phyloP scores from a whole-genome alignment of 2,113 vertebrate species.

The Tyto alba region DNA sequence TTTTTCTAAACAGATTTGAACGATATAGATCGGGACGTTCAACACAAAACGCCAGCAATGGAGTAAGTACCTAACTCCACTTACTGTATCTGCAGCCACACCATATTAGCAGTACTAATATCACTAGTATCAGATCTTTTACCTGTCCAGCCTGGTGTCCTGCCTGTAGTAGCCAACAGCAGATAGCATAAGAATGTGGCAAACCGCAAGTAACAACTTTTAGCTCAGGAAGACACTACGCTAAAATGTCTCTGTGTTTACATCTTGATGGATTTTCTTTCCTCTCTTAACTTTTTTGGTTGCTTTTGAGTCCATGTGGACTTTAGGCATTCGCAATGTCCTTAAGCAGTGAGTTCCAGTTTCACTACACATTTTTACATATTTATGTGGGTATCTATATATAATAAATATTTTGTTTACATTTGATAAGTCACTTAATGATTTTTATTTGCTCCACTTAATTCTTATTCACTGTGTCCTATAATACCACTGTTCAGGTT shows the following conservation, averaged over 20 bases:
- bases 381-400: not conserved
- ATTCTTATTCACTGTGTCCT: not conserved
- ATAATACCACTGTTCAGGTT: not conserved
- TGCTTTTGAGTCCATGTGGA: not conserved
- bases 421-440: not conserved
- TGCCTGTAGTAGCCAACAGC: not conserved
- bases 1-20: conserved; percentile 80
- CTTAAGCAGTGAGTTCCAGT: not conserved
- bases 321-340: not conserved
- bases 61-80: conserved; percentile 77
- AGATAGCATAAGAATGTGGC: not conserved
- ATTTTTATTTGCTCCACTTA: not conserved
- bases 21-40: conserved; percentile 86
- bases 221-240: not conserved
- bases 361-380: not conserved
- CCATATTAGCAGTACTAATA: rapidly evolving
- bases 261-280: conserved; percentile 13
- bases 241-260: not conserved
- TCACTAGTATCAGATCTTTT: not conserved
- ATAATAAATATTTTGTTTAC: not conserved
- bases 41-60: conserved; percentile 86
- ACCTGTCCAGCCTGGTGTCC: not conserved
- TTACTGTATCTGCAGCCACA: not conserved
- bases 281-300: not conserved
- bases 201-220: not conserved